A percentile compares a stretch with the other conserved stretches of the same genome.
These are phyloP conservation scores for Drosophila parabipectinata DNA, from an alignment of 1,140 invertebrate genomes.

Conservation along the genomic window DNA sequence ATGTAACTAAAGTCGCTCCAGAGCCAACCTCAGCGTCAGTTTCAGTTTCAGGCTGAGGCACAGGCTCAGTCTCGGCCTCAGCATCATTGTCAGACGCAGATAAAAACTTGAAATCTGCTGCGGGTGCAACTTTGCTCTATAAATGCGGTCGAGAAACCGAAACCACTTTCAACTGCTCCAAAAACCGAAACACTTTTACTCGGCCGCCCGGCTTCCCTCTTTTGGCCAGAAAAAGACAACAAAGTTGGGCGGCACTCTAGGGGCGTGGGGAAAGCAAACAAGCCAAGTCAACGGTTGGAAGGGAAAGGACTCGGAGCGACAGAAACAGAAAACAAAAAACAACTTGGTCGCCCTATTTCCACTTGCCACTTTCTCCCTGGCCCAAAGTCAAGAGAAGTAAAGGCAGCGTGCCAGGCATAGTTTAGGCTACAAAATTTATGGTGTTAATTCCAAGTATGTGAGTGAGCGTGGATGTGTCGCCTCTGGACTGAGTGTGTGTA, in stretches of 20 bases:
- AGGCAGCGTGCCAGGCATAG: conserved; percentile 64
- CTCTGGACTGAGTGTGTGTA: conserved; percentile 11
- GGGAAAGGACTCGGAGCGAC: not conserved
- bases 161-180: conserved; percentile 58
- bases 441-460: conserved; percentile 71
- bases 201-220: conserved; percentile 2
- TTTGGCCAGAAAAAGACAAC: conserved; percentile 32
- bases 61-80: conserved; percentile 2
- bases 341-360: conserved; percentile 25
- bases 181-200: conserved; percentile 62
- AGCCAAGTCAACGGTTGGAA: conserved; percentile 11
- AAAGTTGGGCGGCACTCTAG: conserved; percentile 21
- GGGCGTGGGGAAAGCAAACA: conserved; percentile 24
- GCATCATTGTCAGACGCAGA: conserved; percentile 58
- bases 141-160: conserved; percentile 52
- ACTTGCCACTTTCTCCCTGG: conserved; percentile 3
- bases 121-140: conserved; percentile 69
- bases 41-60: conserved; percentile 12
- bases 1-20: conserved; percentile 40
- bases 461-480: conserved; percentile 11
- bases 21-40: conserved; percentile 2
- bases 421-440: conserved; percentile 75
- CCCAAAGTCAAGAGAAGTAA: conserved; percentile 22
- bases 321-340: conserved; percentile 27
- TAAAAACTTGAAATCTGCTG: conserved; percentile 77